Evolutionary conservation across 2,797 vertebrate species (phyloP).

Genomic region (Dromococcyx pavoninus): DNA sequence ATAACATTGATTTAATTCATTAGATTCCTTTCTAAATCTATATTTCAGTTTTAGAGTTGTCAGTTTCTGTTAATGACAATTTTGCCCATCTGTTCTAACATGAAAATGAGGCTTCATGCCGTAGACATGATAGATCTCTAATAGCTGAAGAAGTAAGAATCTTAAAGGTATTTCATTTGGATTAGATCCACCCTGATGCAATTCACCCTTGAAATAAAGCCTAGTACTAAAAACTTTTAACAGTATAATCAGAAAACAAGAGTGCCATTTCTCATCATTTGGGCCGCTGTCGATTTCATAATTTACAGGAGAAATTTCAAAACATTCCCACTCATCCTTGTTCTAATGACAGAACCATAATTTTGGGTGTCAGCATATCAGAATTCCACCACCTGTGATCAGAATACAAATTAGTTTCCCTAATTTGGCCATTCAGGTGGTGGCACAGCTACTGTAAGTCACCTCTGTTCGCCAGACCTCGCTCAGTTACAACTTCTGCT

Average conservation of each 20-base stretch:
- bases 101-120: slow-evolving; percentile 78
- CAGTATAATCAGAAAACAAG: slow-evolving; percentile 60
- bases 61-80: slow-evolving; percentile 87
- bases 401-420: slow-evolving; percentile 73
- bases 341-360: slow-evolving; percentile 79
- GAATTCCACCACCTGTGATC: slow-evolving; percentile 71
- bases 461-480: slow-evolving; percentile 26
- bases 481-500: slow-evolving; percentile 41
- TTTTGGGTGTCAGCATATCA: slow-evolving; percentile 78
- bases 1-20: slow-evolving; percentile 88
- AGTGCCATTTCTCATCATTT: slow-evolving; percentile 51
- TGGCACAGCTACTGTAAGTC: slow-evolving; percentile 58
- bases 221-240: slow-evolving; percentile 46
- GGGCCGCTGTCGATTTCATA: slow-evolving; percentile 35
- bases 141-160: slow-evolving; percentile 75
- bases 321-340: slow-evolving; percentile 71
- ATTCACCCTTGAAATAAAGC: slow-evolving; percentile 56
- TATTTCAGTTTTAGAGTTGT: slow-evolving; percentile 89
- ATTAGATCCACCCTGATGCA: slow-evolving; percentile 55
- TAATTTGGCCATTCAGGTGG: slow-evolving; percentile 66
- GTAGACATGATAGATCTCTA: slow-evolving; percentile 78
- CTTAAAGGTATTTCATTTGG: slow-evolving; percentile 80
- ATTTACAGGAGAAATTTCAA: slow-evolving; percentile 67
- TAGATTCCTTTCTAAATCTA: slow-evolving; percentile 83
- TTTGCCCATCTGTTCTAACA: slow-evolving; percentile 84